Percentiles rank a stretch among this genome's conserved stretches.
Conservation (phyloP, 2,113 vertebrate species). For the Nansenia antarctica region DNA sequence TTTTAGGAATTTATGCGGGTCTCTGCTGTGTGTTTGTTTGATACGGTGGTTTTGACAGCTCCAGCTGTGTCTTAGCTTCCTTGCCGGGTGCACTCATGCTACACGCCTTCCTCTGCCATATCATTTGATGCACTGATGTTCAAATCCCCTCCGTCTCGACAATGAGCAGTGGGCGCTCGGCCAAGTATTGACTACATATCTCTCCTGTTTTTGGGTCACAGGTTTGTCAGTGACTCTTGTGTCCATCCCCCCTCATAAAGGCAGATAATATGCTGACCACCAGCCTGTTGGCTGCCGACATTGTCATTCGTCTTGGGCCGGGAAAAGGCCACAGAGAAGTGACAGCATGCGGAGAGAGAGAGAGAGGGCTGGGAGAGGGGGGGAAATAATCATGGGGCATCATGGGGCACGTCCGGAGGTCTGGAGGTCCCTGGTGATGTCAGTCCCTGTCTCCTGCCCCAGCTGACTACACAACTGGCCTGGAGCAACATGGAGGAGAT, state of each 20-base stretch:
- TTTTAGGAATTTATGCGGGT: background rate
- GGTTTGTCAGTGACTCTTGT: conserved; percentile 54
- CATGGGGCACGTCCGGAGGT: no score
- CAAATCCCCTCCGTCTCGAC: conserved; percentile 40
- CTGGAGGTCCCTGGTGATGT: background rate
- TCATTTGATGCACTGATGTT: conserved; percentile 42
- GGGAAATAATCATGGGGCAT: background rate
- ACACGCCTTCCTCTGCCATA: conserved; percentile 21
- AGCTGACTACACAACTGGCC: no score
- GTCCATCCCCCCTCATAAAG: background rate
- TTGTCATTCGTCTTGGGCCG: background rate
- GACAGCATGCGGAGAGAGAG: background rate
- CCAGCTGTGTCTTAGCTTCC: conserved; percentile 34
- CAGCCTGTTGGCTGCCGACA: background rate
- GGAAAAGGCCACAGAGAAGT: background rate
- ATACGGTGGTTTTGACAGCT: conserved; percentile 35
- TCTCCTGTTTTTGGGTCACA: conserved; percentile 68
- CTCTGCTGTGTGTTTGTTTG: conserved; percentile 20
- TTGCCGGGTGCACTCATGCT: background rate
- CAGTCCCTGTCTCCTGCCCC: background rate
- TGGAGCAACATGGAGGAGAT: no score
- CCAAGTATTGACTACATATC: conserved; percentile 59
- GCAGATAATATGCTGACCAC: conserved; percentile 9
- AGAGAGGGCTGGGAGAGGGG: background rate
- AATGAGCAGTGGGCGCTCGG: conserved; percentile 40